These are phyloP conservation scores for Dioctria linearis DNA, from an alignment of 2,888 invertebrate genomes.

Conservation along the genomic window DNA sequence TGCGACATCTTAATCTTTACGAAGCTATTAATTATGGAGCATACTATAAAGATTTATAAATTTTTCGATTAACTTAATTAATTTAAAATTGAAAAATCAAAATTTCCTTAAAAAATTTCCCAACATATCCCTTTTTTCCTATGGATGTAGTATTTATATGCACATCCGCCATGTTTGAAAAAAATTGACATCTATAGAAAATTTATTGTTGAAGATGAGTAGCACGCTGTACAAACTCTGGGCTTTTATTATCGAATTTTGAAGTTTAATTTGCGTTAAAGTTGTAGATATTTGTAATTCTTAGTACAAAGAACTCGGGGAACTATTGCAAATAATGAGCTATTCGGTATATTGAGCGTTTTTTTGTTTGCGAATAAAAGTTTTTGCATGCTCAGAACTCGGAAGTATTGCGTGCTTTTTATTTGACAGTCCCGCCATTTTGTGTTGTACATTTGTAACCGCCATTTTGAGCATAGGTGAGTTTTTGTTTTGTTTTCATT, in stretches of 20 bases:
- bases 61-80: not conserved
- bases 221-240: not conserved
- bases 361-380: not conserved
- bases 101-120: conserved; percentile 11
- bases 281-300: not conserved
- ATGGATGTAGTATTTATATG: not conserved
- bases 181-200: not conserved
- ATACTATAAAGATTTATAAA: too few species aligned
- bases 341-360: not conserved
- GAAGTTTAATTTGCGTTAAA: not conserved
- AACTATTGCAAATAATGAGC: not conserved
- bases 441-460: not conserved
- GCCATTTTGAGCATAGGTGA: not conserved
- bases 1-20: too few species aligned
- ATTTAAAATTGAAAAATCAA: conserved; percentile 10
- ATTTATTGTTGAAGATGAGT: not conserved
- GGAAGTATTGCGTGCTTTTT: not conserved
- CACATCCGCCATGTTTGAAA: not conserved
- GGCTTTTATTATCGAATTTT: not conserved
- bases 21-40: too few species aligned
- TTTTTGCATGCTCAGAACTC: not conserved
- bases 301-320: not conserved
- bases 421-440: conserved; percentile 17
- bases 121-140: not conserved
- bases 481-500: too few species aligned